Evolutionary conservation across 2,113 vertebrate genomes (phyloP), one percentile per base, ranked within the genome.

Genomic region (Spea multiplicata): DNA sequence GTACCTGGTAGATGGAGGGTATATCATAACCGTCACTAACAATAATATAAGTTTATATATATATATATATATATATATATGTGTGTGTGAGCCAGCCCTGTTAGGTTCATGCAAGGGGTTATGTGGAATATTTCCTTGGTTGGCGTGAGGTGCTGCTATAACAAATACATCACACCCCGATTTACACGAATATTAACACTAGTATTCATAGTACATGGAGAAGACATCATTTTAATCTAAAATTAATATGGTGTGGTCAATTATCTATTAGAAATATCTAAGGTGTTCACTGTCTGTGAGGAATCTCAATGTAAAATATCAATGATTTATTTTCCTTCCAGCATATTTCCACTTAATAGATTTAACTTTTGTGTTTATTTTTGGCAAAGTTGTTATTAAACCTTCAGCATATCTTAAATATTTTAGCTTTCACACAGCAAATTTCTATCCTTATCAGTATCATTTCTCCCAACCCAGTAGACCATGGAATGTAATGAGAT

Each of bases 371-470:
- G 44, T 17, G 46, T 44, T 62, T 70, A 70, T 70, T 77, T 61
- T 44, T 77, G 75, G 75, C 45, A 69, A 48, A 69, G 44, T 49
- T 16, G 65, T 68, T 76, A 66, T 75, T 47, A 69, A 47, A 77
- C 30, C 66, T 46, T 69, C 46, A 30, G 75, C 65, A 77, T 77
- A 62, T 77, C 55, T 77, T 77, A 77, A 69, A 77, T 77, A 70
- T 69, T 70, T 76, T 9, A 7, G 61, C 66, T 70, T 59, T 77
- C 75, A 76, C 14, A 46, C 66, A 49, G 75, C 67, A 62, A 77
- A 70, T 70, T 70, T 71, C 12, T 57, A 70, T 62, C 48, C 75
- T 77, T 77, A 77, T 77, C 66, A 70, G 13, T 10, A 30, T 72
- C 14, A 46, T 53, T 53, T 53, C 71, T 69, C 16, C 75, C 17